Evolutionary conservation across 2,113 vertebrate genomes (phyloP), one percentile per base, ranked within the genome.

Genomic region (Galemys pyrenaicus): DNA sequence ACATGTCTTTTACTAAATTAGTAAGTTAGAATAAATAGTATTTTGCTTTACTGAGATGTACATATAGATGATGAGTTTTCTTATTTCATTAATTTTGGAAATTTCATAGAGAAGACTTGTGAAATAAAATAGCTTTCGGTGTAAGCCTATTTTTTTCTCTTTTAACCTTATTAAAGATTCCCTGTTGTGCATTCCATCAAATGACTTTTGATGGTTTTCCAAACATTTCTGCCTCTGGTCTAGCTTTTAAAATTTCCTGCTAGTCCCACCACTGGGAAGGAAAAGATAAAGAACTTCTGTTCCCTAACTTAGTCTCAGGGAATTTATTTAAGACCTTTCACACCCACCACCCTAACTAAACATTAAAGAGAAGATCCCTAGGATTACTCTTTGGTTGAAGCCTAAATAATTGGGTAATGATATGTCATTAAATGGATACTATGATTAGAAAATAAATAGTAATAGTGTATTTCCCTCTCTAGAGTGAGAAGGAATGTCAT

Each of bases 231-330:
- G 64, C 71, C 77, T 74, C 90, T 92, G 49, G 56, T 88, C 79
- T 89, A 87, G 68, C 81, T 96, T 87, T 89, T 49, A 93, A 78
- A 95, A 67, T 94, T 91, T 94, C 56, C 73, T 95, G 60, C 78
- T 35, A 92, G 71, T 93, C 17, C 62, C 75, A 90, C 67, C 44
- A 81, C 65, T 79, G 74, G 60, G 68, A 93, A 96, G 78, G 73
- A 85, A 94, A 90, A 56, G 37, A 95, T 89, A 94, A 95, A 95
- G 92, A 94, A 94, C 32, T 81, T 95, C 85, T 94, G 44, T 96
- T 96, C 92, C 73, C 92, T 96, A 67, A 88, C 46, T 74, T 96
- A 88, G 94, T 81, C 56, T 78, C n/a, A 60, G 41, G n/a, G 51
- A 94, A 71, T 74, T 90, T 95, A 93, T 96, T 95, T 95, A 88